Evolutionary conservation across 2,888 invertebrate species (phyloP).

Genomic region (Cryptosula pallasiana): DNA sequence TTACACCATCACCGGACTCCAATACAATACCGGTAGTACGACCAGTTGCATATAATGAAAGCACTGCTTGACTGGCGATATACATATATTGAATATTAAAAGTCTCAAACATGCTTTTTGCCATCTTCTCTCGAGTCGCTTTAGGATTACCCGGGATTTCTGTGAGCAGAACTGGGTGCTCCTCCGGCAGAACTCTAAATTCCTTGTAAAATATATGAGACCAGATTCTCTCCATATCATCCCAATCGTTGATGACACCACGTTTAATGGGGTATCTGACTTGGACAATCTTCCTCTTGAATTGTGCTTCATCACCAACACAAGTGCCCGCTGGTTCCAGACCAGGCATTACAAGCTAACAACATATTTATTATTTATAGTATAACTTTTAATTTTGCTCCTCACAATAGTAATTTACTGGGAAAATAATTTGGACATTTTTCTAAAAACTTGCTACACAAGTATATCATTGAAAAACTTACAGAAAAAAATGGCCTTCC

Average conservation of each 20-base stretch:
- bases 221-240: conserved; percentile 80
- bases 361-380: not conserved
- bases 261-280: conserved; percentile 59
- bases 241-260: conserved; percentile 58
- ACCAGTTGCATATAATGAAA: conserved; percentile 85
- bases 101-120: conserved; percentile 59
- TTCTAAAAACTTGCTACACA: too few relatives aligned
- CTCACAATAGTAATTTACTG: too few relatives aligned
- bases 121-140: conserved; percentile 93
- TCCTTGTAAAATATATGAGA: conserved; percentile 98
- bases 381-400: too few relatives aligned
- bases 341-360: conserved; percentile 73
- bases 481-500: conserved; percentile 76
- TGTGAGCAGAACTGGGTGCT: conserved; percentile 85
- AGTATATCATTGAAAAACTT: conserved; percentile 17
- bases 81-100: conserved; percentile 75
- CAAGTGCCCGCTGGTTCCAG: conserved; percentile 97
- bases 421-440: too few relatives aligned
- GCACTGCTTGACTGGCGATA: conserved; percentile 85
- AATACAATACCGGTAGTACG: conserved; percentile 87
- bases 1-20: conserved; percentile 87
- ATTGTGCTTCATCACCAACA: conserved; percentile 93
- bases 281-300: conserved; percentile 62
- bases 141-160: conserved; percentile 92
- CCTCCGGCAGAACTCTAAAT: conserved; percentile 89